Percentiles rank a stretch among this genome's conserved stretches.
phyloP scores from a whole-genome alignment of 2,113 vertebrate genomes.

The Nannobrachium achirus region DNA sequence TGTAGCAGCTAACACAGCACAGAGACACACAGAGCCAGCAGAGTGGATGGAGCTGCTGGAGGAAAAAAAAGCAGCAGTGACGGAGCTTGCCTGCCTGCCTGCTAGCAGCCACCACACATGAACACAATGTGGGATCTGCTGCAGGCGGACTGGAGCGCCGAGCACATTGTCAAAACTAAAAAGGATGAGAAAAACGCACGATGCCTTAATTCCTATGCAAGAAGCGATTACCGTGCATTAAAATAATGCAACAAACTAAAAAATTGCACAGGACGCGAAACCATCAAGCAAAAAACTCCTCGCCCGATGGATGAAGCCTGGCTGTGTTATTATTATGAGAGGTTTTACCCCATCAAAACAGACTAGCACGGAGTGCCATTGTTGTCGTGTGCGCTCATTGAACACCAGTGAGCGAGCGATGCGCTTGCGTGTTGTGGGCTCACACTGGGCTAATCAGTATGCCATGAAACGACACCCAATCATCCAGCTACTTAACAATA shows the following conservation, averaged over 20 bases:
- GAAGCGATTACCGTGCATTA: background rate
- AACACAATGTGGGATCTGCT: conserved; percentile 70
- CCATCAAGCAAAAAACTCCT: conserved; percentile 21
- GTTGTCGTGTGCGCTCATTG: conserved; percentile 72
- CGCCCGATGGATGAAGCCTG: too few species aligned
- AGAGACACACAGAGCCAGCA: conserved; percentile 70
- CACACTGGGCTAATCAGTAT: conserved; percentile 27
- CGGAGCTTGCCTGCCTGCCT: conserved; percentile 15
- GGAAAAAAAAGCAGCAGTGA: conserved; percentile 69
- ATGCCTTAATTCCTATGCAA: background rate
- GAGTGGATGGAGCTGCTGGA: conserved; percentile 64
- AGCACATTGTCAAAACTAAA: conserved; percentile 63
- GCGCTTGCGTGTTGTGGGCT: conserved; percentile 46
- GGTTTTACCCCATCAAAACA: conserved; percentile 67
- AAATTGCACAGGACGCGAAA: conserved; percentile 4
- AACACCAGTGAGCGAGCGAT: conserved; percentile 33
- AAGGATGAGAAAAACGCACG: conserved; percentile 32
- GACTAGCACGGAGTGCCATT: conserved; percentile 68
- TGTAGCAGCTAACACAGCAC: conserved; percentile 50
- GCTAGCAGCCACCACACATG: conserved; percentile 54
- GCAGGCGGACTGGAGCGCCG: conserved; percentile 62
- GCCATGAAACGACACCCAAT: background rate
- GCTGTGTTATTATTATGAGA: conserved; percentile 20
- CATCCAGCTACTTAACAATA: background rate
- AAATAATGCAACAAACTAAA: conserved; percentile 19